Conservation (phyloP, 2,797 vertebrate genomes). For the Lophius americanus region DNA sequence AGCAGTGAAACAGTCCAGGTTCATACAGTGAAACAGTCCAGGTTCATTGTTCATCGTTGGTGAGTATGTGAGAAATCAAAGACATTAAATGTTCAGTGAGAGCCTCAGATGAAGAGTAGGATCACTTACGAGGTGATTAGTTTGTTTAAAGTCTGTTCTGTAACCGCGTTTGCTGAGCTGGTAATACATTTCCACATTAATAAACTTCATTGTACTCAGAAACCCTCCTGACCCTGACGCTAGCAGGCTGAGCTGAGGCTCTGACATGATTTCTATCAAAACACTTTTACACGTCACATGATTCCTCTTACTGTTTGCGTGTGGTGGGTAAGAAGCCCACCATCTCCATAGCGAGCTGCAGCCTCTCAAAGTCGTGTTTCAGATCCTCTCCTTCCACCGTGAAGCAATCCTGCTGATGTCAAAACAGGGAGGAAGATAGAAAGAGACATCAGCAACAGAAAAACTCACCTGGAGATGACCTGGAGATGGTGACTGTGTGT, state of each 20-base stretch:
- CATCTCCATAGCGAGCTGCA: conserved; percentile 96
- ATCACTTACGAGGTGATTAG: background rate
- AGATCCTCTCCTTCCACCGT: conserved; percentile 90
- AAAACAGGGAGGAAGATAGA: conserved; percentile 21
- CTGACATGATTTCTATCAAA: background rate
- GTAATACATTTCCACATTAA: conserved; percentile 1
- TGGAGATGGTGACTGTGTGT: no score
- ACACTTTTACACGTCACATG: no score
- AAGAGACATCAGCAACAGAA: conserved; percentile 19
- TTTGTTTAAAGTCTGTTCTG: background rate
- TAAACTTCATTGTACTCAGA: background rate
- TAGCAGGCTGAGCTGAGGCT: background rate
- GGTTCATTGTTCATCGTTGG: no score
- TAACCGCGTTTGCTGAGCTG: conserved; percentile 16
- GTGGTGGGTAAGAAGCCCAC: conserved; percentile 91
- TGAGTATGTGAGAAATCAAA: background rate
- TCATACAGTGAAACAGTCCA: no score
- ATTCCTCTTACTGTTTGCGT: conserved; percentile 87
- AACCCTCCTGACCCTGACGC: background rate
- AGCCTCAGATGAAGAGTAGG: background rate
- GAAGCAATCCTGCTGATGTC: conserved; percentile 86
- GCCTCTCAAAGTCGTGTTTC: conserved; percentile 91
- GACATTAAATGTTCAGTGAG: background rate
- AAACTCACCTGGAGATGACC: background rate
- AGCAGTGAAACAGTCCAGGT: no score